Evolutionary conservation across 64 coral and sea anemone genomes (phyloP), one percentile per base, ranked within the genome.

Genomic region (Stichodactyla helianthus): DNA sequence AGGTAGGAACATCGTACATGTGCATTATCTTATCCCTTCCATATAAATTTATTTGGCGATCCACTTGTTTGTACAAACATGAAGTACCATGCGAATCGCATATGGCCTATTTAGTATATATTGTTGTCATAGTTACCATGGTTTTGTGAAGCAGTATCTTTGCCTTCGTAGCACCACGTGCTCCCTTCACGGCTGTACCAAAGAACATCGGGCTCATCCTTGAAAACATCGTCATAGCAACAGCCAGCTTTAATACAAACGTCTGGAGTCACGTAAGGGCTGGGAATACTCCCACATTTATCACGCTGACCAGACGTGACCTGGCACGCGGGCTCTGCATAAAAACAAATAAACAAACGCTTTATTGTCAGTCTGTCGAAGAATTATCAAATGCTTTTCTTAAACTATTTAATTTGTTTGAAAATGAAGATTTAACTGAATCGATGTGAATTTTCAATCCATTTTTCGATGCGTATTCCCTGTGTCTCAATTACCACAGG

Each of bases 211-310:
- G 85, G 90, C 53, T 92, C 90, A 44, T 81, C 54, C 59, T 71
- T 82, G 74, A 87, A 92, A 5, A 92, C 74, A 61, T 92, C 90
- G 77, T 92, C 90, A 87, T 92, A 97, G 79, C 94, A 97, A 97
- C 94, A 97, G 28, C 86, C 89, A 23, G 91, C 91, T 6, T 89
- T 84, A 14, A 97, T 10, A 60, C 94, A 97, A 77, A 87, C 52
- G 19, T 97, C 55, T 31, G 94, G 94, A 25, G 91, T 90, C 52
- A 97, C 59, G 23, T 80, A 90, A 11, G 94, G 94, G 14, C 87
- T 89, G 57, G 57, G n/a, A 11, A 97, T 22, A 10, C 86, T 61
- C 50, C 88, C 79, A 83, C 94, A 97, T 58, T 76, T 85, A 18
- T 93, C 84, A 57, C 94, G 88, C 77, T 93, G 71, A 57, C 86